These are phyloP conservation scores for Felis chaus DNA, from an alignment of 2,113 vertebrate genomes.

Conservation along the genomic window DNA sequence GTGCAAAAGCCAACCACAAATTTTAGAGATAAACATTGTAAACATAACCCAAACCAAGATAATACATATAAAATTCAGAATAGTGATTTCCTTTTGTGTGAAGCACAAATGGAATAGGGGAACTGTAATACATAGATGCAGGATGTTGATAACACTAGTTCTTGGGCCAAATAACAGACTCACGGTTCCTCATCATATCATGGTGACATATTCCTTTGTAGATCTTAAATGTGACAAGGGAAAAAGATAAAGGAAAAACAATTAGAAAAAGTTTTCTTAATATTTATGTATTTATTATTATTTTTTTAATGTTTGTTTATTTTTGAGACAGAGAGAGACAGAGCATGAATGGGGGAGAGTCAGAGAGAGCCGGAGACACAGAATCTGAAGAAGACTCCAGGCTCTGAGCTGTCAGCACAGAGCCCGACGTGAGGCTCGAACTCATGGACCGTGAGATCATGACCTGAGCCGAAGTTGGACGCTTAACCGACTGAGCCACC, in stretches of 20 bases:
- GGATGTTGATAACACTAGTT: background rate
- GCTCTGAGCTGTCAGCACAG: no score
- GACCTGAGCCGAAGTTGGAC: no score
- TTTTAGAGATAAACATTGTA: background rate
- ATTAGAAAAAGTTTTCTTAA: background rate
- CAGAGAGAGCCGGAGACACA: no score
- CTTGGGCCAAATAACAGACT: background rate
- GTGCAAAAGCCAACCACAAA: background rate
- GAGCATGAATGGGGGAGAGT: no score
- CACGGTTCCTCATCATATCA: background rate
- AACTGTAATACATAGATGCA: background rate
- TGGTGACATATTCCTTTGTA: background rate
- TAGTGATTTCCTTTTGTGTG: background rate
- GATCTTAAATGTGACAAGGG: background rate
- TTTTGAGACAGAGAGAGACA: no score
- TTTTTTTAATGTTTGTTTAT: no score
- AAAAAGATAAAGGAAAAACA: background rate
- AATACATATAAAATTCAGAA: background rate
- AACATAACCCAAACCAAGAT: background rate
- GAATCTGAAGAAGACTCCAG: no score
- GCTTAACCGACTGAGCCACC: no score
- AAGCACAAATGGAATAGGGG: background rate
- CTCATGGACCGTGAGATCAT: no score
- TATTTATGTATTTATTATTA: no score
- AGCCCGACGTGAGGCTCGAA: no score